Conservation (phyloP, 2,113 vertebrate genomes). For the Ptyas mucosa region DNA sequence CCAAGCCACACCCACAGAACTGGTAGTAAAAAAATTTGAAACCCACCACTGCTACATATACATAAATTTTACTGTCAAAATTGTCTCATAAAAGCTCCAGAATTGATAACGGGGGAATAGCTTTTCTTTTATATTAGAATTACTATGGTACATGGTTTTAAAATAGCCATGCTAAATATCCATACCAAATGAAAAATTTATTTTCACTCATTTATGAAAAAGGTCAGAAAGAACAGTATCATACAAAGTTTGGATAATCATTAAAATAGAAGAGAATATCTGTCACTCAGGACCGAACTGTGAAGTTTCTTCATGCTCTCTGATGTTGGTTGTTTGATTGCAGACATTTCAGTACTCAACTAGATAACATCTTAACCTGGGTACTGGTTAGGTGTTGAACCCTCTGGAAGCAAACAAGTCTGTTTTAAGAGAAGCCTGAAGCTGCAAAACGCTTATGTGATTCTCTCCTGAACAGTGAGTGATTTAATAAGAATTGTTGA, state of each 20-base stretch:
- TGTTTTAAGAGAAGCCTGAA: background rate
- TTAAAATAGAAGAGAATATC: background rate
- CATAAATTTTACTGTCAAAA: slow-evolving; percentile 58
- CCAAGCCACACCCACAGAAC: too few relatives aligned
- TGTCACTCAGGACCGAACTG: background rate
- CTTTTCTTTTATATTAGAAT: slow-evolving; percentile 52
- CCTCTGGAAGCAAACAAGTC: background rate
- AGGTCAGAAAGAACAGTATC: background rate
- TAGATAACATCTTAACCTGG: background rate
- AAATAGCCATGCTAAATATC: background rate
- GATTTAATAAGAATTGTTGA: background rate
- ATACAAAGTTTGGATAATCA: background rate
- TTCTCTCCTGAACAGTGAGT: background rate
- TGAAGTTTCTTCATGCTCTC: background rate
- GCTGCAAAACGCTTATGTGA: background rate
- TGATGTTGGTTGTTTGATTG: background rate
- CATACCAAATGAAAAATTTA: background rate
- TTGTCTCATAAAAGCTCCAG: slow-evolving; percentile 57
- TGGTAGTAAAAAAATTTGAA: too few relatives aligned
- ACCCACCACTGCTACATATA: background rate
- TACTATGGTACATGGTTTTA: background rate
- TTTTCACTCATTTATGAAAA: background rate
- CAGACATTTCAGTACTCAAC: background rate
- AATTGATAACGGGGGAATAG: slow-evolving; percentile 56
- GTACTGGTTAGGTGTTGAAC: background rate